Evolutionary conservation across 1,140 invertebrate species (phyloP), one percentile per base, ranked within the genome.

Genomic region (Orius laevigatus): DNA sequence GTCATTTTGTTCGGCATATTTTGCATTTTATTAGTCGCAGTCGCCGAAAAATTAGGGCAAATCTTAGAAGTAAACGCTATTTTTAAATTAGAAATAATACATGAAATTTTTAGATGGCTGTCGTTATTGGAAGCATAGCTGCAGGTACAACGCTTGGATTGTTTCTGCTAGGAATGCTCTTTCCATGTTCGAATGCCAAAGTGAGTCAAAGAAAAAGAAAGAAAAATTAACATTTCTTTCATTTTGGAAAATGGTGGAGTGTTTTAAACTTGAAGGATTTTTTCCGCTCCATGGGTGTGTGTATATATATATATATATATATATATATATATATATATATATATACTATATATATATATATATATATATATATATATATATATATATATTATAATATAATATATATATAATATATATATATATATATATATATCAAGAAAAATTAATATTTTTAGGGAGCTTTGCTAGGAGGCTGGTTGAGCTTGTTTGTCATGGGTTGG

Each of bases 101-200:
- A 3, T 31, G 9, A 8, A 12, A 12, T 12, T 34, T 46, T 45
- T 31, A 71, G 66, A 73, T 75, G 10, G 70, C 70, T 1, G 76
- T 75, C 55, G 79, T 75, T 55, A 58, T 80, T 16, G 66, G 71
- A 1, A 73, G 75, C 1, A 77, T 80, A 46, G 80, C 78, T 0
- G 73, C 73, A 1, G 84, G 84, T 38, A 79, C 82, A 20, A 62
- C 85, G 2, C 63, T 86, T 1, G 81, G 81, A 3, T 68, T 85
- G 5, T 87, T 86, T 57, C 76, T 77, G 1, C 66, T 86, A 33
- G 84, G 82, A 40, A 75, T 86, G 63, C 78, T 85, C 56, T 73
- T 81, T 35, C 81, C 81, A 0, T 73, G 70, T 64, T 73, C 75
- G 0, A 84, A 83, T 58, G 66, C 75, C 14, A 55, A 55, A 50